These are phyloP conservation scores for Aphaenogaster ashmeadi DNA, from an alignment of 1,140 invertebrate genomes.

Conservation along the genomic window DNA sequence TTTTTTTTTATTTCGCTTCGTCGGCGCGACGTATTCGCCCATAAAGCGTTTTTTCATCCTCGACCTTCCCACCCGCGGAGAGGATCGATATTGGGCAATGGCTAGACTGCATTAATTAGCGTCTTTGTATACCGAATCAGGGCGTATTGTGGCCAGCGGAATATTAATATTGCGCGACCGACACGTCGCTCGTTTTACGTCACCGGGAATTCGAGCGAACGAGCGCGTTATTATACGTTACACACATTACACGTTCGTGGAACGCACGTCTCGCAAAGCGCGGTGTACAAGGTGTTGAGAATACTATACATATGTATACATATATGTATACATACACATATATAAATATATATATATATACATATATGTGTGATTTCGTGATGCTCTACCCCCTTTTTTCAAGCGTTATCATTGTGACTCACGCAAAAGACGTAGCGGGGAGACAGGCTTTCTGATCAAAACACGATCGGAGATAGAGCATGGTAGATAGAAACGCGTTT, in stretches of 20 bases:
- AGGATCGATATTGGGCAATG: slow-evolving; percentile 46
- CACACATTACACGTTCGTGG: background rate
- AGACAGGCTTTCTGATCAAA: slow-evolving; percentile 17
- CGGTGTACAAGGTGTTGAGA: slow-evolving; percentile 21
- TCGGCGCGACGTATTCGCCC: slow-evolving; percentile 12
- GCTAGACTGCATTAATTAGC: slow-evolving; percentile 40
- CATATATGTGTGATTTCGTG: slow-evolving; percentile 65
- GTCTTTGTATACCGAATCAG: slow-evolving; percentile 33
- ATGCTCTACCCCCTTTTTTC: slow-evolving; percentile 69
- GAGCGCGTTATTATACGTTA: background rate
- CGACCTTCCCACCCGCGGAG: background rate
- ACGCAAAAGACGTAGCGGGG: slow-evolving; percentile 63
- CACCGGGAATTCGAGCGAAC: slow-evolving; percentile 21
- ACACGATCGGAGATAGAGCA: slow-evolving; percentile 34
- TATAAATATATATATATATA: background rate
- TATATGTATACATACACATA: background rate
- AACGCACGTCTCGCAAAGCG: background rate
- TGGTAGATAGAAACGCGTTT: slow-evolving; percentile 63
- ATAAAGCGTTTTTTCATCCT: slow-evolving; percentile 30
- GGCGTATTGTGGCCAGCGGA: background rate
- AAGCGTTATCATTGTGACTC: slow-evolving; percentile 78
- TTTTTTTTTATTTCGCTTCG: slow-evolving; percentile 16
- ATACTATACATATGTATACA: background rate
- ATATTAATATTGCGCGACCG: slow-evolving; percentile 47
- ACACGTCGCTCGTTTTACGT: slow-evolving; percentile 23